Percentiles rank a stretch among this genome's conserved stretches.
Evolutionary conservation across 2,113 vertebrate genomes (phyloP).

Genomic region (Petroica traversi): DNA sequence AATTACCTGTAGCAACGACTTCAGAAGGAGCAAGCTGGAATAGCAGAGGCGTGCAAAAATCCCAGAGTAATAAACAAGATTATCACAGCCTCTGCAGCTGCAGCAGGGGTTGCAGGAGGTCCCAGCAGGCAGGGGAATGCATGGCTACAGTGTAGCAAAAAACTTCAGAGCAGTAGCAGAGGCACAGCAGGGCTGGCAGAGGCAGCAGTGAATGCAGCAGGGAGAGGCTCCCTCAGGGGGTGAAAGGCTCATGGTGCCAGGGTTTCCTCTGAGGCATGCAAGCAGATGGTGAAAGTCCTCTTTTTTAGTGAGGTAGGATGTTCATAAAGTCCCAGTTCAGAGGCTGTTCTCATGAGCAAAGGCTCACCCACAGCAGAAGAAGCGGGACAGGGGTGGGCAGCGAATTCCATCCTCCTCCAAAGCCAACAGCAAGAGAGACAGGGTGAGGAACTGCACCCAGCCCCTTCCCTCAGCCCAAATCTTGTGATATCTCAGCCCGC

Average conservation of each 20-base stretch:
- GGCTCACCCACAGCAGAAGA: background rate
- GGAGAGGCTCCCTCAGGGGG: background rate
- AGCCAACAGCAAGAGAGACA: background rate
- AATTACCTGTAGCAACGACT: background rate
- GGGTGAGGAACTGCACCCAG: background rate
- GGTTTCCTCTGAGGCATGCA: background rate
- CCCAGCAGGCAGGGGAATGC: too few relatives aligned
- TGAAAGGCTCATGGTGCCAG: background rate
- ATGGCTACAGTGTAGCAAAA: background rate
- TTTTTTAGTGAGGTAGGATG: background rate
- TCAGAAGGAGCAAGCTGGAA: background rate
- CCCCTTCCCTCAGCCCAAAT: background rate
- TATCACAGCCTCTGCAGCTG: background rate
- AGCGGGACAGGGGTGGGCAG: background rate
- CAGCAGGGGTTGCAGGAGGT: background rate
- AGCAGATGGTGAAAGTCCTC: background rate
- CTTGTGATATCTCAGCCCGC: too few relatives aligned
- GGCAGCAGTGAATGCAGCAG: too few relatives aligned
- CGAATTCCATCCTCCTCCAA: background rate
- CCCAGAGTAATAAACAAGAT: background rate
- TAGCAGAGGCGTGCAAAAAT: background rate
- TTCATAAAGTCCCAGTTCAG: background rate
- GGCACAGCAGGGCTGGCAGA: background rate
- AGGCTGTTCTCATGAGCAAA: background rate
- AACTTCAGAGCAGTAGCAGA: too few relatives aligned